Base-by-base conservation (phyloP, 1,140 invertebrate genomes). In the Campodea augens region DNA sequence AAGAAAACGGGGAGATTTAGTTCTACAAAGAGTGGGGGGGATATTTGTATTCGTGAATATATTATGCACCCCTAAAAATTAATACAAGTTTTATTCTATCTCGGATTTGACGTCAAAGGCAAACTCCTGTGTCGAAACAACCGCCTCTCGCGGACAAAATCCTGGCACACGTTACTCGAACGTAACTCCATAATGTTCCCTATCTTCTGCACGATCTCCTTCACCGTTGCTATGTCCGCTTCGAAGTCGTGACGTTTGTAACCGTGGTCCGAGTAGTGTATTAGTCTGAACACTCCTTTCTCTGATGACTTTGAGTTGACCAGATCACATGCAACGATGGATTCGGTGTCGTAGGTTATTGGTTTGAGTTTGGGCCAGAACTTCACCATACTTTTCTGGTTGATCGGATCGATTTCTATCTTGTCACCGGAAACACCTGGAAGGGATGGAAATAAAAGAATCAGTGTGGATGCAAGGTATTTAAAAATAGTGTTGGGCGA, bases 241-340 rank as follows among this genome's bases (percentile, higher is more conserved):
- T 91, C 86, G 58, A 91, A 90, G 57, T 89, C 81, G 46, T 86
- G 78, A 56, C 79, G 75, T 60, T 89, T 87, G 55, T 84, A 89
- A 39, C 72, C 72, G 20, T 68, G 61, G 1, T 64, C 65, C 38
- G 64, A 29, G 3, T 25, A 38, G 22, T 21, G 37, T 21, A 38
- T 21, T 38, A 41, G 25, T 12, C 20, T 25, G 12, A 25, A 25
- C 20, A 37, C 41, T 32, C 18, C 1, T 15, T 5, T 25, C 23
- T 29, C 38, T 40, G 38, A 39, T n/a, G n/a, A 32, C 13, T 41
- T 36, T 43, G 1, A 32, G 45, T 37, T 24, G 45, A 74, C 68
- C 41, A 87, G 65, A 60, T 89, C 81, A 63, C 87, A 91, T 63
- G 78, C 79, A 0, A 82, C 87, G 48, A 93, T 75, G 36, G 71